Evolutionary conservation across 2,797 vertebrate species (phyloP).

Genomic region (Scleropages formosus): DNA sequence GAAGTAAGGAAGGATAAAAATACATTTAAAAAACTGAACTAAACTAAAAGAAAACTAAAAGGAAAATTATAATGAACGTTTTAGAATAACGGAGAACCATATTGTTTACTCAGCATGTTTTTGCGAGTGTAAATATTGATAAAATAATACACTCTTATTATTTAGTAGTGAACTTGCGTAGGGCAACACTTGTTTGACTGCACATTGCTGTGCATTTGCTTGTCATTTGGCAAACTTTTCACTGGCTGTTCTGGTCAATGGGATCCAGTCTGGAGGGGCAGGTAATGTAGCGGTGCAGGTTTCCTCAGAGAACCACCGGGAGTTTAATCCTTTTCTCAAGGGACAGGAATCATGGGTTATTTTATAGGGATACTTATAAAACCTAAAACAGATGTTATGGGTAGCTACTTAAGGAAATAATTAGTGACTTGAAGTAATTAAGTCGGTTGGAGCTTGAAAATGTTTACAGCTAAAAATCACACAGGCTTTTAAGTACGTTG

Average conservation of each 20-base stretch:
- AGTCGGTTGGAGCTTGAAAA: constrained; percentile 51
- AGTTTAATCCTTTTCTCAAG: constrained; percentile 67
- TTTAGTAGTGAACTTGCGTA: neutral
- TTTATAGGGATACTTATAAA: constrained; percentile 78
- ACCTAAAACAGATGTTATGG: constrained; percentile 75
- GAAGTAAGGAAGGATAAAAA: constrained; percentile 13
- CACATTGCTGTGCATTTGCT: constrained; percentile 17
- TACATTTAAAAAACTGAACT: no score
- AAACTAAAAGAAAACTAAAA: no score
- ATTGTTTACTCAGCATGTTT: neutral
- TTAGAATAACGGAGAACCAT: neutral
- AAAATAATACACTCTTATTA: constrained; percentile 2
- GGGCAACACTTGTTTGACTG: neutral
- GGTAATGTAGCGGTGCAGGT: constrained; percentile 35
- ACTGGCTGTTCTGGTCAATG: constrained; percentile 45
- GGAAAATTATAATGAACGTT: no score
- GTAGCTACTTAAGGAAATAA: constrained; percentile 76
- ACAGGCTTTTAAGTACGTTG: no score
- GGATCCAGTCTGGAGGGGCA: constrained; percentile 45
- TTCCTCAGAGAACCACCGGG: constrained; percentile 68
- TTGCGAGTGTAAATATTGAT: neutral
- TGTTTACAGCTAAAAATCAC: constrained; percentile 51
- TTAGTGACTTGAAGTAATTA: constrained; percentile 76
- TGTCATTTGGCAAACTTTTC: constrained; percentile 38
- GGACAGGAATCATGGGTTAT: constrained; percentile 68